phyloP scores from a whole-genome alignment of 1,140 invertebrate genomes.

The Heliconius nattereri region DNA sequence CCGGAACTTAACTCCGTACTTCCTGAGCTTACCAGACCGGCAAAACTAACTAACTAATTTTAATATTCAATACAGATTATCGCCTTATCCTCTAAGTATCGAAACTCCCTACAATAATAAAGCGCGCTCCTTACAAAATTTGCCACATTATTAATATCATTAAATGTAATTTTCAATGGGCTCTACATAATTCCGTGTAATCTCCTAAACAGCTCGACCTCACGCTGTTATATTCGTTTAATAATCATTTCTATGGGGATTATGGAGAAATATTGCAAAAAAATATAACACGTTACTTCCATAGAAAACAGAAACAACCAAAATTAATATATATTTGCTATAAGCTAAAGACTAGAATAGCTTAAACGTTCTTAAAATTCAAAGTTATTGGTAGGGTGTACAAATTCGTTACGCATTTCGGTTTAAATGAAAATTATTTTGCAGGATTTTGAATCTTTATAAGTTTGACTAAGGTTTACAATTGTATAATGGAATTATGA shows the following conservation, averaged over 20 bases:
- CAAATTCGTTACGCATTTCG: slow-evolving; percentile 3
- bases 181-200: slow-evolving; percentile 39
- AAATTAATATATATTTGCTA: neutral
- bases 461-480: neutral
- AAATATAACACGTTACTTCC: neutral
- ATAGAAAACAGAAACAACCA: neutral
- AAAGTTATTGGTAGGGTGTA: neutral
- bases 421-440: slow-evolving; percentile 3
- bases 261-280: slow-evolving; percentile 21
- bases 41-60: neutral
- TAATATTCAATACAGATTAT: neutral
- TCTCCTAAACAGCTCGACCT: slow-evolving; percentile 41
- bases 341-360: neutral
- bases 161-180: slow-evolving; percentile 28
- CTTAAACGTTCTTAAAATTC: neutral
- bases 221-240: slow-evolving; percentile 39
- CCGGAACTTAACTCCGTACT: no score
- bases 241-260: slow-evolving; percentile 34
- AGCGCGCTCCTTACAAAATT: neutral
- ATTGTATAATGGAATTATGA: neutral
- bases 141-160: slow-evolving; percentile 26
- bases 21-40: no score
- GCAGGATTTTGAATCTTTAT: slow-evolving; percentile 14
- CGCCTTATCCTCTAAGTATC: neutral
- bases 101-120: neutral